phyloP scores from a whole-genome alignment of 2,888 invertebrate genomes.

The Autographa gamma region DNA sequence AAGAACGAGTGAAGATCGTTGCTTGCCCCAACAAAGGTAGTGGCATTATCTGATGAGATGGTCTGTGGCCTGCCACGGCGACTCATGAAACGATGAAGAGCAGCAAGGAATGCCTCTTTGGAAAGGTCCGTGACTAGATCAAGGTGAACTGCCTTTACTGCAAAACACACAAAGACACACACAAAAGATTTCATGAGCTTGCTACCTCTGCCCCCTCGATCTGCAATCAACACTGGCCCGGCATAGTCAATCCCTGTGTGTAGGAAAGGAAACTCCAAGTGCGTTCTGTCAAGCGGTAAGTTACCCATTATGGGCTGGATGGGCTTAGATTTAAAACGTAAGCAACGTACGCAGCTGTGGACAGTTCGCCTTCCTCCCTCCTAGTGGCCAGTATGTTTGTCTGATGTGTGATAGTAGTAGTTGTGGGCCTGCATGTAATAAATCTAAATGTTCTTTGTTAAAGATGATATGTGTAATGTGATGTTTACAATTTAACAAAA shows the following conservation, averaged over 20 bases:
- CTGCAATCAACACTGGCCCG: conserved; percentile 8
- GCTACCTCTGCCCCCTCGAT: not conserved
- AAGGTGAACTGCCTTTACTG: conserved; percentile 1
- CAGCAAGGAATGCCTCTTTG: no score
- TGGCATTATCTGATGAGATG: conserved; percentile 9
- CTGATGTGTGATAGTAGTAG: no score
- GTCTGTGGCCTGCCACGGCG: conserved; percentile 7
- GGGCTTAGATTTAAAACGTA: conserved; percentile 1
- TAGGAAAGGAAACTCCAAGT: conserved; percentile 7
- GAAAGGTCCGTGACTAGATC: not conserved
- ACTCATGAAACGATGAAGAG: conserved; percentile 1
- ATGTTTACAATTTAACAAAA: no score
- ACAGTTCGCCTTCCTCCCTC: conserved; percentile 5
- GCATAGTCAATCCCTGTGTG: not conserved
- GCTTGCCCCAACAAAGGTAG: conserved; percentile 8
- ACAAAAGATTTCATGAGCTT: conserved; percentile 1
- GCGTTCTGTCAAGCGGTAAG: not conserved
- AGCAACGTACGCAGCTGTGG: conserved; percentile 2
- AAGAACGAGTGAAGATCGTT: conserved; percentile 7
- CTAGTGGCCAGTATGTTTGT: not conserved
- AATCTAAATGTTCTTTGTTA: no score
- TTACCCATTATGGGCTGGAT: not conserved
- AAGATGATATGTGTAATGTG: no score
- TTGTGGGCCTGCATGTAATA: no score
- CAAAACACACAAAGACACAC: not conserved